These are phyloP conservation scores for Chionomys nivalis DNA, from an alignment of 2,113 vertebrate genomes.

Conservation along the genomic window DNA sequence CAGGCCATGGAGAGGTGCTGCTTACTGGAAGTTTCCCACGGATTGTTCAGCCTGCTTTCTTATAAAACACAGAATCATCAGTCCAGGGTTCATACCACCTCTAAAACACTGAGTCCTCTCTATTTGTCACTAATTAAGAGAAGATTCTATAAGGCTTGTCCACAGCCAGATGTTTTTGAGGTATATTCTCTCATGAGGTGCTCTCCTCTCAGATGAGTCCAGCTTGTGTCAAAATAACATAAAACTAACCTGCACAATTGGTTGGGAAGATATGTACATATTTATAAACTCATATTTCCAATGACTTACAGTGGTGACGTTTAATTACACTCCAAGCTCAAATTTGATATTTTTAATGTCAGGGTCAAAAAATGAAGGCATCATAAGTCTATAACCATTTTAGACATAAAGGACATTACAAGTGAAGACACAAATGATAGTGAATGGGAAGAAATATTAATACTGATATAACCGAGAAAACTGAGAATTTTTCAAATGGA, in stretches of 20 bases:
- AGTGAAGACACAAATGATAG: not conserved
- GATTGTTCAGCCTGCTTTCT: not conserved
- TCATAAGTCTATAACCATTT: not conserved
- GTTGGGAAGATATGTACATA: not conserved
- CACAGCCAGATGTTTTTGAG: not conserved
- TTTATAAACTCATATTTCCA: not conserved
- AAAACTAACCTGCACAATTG: not conserved
- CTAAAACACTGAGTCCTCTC: accelerated
- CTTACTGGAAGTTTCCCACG: not conserved
- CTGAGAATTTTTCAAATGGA: not conserved
- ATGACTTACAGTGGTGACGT: not conserved
- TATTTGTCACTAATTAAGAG: not conserved
- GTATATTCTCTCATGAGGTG: no score
- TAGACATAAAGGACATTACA: not conserved
- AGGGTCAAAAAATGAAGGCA: not conserved
- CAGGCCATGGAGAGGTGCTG: not conserved
- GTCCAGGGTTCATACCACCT: not conserved
- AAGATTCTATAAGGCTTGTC: not conserved
- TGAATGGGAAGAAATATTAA: not conserved
- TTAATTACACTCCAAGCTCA: not conserved
- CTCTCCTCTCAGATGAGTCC: no score
- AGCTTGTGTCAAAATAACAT: not conserved
- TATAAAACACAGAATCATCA: not conserved
- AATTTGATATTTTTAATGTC: not conserved
- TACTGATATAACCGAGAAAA: not conserved